phyloP scores from a whole-genome alignment of 2,888 invertebrate species.

The Polydrusus cervinus region DNA sequence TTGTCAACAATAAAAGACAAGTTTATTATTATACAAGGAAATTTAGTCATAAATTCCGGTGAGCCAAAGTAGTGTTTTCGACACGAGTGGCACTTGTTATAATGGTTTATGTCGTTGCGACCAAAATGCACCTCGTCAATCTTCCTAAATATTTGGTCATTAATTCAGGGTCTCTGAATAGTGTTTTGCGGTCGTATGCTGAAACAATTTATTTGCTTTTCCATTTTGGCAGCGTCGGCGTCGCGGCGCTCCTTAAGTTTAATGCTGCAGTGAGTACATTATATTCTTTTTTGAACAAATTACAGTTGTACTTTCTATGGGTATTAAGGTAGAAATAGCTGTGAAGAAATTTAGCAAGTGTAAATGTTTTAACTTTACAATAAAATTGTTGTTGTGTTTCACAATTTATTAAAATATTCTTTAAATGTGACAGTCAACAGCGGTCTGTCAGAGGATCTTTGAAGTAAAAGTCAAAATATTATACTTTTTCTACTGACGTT shows the following conservation, averaged over 20 bases:
- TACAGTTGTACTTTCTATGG: no score
- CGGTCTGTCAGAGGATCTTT: no score
- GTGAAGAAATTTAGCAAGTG: no score
- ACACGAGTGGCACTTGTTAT: conserved; percentile 27
- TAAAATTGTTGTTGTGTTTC: no score
- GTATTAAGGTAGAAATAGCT: no score
- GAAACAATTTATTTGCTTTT: conserved; percentile 16
- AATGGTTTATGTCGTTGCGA: conserved; percentile 28
- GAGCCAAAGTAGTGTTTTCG: conserved; percentile 23
- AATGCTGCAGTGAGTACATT: neutral
- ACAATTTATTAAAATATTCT: no score
- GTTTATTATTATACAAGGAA: neutral
- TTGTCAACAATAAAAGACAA: neutral
- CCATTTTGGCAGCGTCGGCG: neutral
- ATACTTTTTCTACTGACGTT: no score
- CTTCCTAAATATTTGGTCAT: conserved; percentile 37
- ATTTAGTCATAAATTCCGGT: neutral
- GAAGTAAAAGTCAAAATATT: no score
- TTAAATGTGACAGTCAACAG: no score
- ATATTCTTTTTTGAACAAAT: no score
- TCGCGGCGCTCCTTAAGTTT: neutral
- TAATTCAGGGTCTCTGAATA: conserved; percentile 8
- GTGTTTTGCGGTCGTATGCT: conserved; percentile 10
- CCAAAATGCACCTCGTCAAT: conserved; percentile 36
- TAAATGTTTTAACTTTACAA: no score